These are phyloP conservation scores for Corapipo altera DNA, from an alignment of 2,113 vertebrate genomes.

Conservation along the genomic window DNA sequence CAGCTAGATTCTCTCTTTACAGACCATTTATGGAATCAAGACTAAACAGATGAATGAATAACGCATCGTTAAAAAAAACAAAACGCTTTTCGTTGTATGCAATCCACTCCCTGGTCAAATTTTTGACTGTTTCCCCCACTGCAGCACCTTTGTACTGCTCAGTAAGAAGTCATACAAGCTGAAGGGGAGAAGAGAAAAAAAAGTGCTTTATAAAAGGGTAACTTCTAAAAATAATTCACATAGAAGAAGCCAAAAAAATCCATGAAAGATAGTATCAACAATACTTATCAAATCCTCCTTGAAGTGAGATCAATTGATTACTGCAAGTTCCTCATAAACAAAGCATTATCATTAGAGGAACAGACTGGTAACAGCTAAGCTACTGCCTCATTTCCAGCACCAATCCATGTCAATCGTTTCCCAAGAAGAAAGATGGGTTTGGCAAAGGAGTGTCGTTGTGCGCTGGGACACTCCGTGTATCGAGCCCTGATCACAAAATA, in stretches of 20 bases:
- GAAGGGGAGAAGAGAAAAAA: neutral
- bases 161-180: neutral
- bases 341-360: neutral
- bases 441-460: neutral
- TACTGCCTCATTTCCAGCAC: neutral
- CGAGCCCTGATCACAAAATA: neutral
- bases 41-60: neutral
- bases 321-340: neutral
- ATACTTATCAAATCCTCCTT: neutral
- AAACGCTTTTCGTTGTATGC: neutral
- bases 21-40: constrained; percentile 8
- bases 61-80: neutral
- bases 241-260: neutral
- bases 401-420: neutral
- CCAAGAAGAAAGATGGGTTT: neutral
- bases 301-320: neutral
- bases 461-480: neutral
- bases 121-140: neutral
- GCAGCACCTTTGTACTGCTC: neutral
- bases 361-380: neutral
- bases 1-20: neutral
- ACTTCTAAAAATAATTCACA: neutral
- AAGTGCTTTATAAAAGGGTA: neutral
- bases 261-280: neutral
- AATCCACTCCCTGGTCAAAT: neutral